Base-by-base conservation (phyloP, 1,140 invertebrate genomes). In the Anadara kagoshimensis region DNA sequence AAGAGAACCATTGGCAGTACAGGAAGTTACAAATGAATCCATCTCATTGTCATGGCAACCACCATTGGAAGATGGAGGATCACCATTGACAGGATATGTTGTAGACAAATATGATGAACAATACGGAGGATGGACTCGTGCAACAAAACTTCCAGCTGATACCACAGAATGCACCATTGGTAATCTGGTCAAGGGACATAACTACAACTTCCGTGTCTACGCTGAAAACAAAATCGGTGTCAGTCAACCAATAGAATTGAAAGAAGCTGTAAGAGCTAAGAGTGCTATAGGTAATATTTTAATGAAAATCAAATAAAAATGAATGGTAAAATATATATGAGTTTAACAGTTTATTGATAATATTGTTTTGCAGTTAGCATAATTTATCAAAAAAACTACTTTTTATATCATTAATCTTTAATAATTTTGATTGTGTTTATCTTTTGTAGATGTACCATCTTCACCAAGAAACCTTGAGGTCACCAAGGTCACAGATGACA, bases 211-310 rank as follows among this genome's bases (percentile, higher is more conserved):
- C 93, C 90, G 98, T 68, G 94, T 99, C 0, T 97, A 95, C 83
- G 97, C 98, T 0, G 93, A 99, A 88, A 99, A 99, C 88, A 95
- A 99, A 18, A 97, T 98, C 86, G 98, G 98, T 18, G 91, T 96
- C 63, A 98, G 96, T 51, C 95, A 98, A 80, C 94, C 98, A 4
- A 97, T 82, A 94, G 97, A 80, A 91, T 94, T 85, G 0, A 95
- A 94, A 26, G 92, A 93, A 20, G 86, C 96, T 36, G 92, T 98
- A 18, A 94, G 93, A 53, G 97, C 95, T 45, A 96, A 97, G 88
- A 94, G 94, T 56, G 91, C 93, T 59, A 85, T 82, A 71, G 78
- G 88, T 89, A 76, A 84, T 20, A 4, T 29, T 16, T 62, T 36
- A 12, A 1, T 24, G 2, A 1, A 22, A 58, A 58, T 22, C 49